phyloP scores from a whole-genome alignment of 2,888 invertebrate species.

The Perizoma flavofasciatum region DNA sequence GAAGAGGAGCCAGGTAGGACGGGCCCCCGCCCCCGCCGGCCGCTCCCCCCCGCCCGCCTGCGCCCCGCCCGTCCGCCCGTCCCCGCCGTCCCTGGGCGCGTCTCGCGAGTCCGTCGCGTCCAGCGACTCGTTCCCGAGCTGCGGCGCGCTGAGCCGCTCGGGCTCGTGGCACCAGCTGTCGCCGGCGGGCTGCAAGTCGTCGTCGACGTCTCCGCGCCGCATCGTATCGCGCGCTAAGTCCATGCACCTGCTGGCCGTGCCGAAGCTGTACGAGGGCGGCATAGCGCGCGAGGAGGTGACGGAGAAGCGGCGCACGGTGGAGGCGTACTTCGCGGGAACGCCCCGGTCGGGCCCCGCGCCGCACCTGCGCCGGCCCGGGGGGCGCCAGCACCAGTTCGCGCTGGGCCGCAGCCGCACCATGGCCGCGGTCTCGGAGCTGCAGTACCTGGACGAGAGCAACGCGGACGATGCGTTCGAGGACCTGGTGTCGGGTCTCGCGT shows the following conservation, averaged over 20 bases:
- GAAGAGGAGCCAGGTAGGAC: slow-evolving; percentile 67
- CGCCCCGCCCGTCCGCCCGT: slow-evolving; percentile 56
- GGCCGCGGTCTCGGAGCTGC: slow-evolving; percentile 87
- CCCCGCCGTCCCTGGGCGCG: slow-evolving; percentile 55
- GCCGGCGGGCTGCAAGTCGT: slow-evolving; percentile 69
- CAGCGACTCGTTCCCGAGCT: slow-evolving; percentile 60
- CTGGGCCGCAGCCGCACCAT: slow-evolving; percentile 90
- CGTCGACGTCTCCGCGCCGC: slow-evolving; percentile 69
- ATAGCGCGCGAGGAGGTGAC: slow-evolving; percentile 86
- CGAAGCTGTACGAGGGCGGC: slow-evolving; percentile 92
- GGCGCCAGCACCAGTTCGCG: slow-evolving; percentile 75
- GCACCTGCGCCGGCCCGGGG: slow-evolving; percentile 46
- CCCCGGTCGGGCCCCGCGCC: slow-evolving; percentile 43
- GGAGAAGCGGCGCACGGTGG: slow-evolving; percentile 89
- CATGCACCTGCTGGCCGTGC: slow-evolving; percentile 88
- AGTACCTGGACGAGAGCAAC: slow-evolving; percentile 89
- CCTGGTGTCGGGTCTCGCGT: slow-evolving; percentile 87
- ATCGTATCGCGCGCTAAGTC: slow-evolving; percentile 86
- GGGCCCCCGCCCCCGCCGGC: slow-evolving; percentile 58
- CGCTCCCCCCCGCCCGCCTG: slow-evolving; percentile 57
- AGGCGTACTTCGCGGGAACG: slow-evolving; percentile 86
- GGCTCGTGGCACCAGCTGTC: slow-evolving; percentile 91
- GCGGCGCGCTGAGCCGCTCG: slow-evolving; percentile 81
- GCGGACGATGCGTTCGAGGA: slow-evolving; percentile 95
- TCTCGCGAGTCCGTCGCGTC: slow-evolving; percentile 68